phyloP scores from a whole-genome alignment of 2,113 vertebrate species.

The Eublepharis macularius region DNA sequence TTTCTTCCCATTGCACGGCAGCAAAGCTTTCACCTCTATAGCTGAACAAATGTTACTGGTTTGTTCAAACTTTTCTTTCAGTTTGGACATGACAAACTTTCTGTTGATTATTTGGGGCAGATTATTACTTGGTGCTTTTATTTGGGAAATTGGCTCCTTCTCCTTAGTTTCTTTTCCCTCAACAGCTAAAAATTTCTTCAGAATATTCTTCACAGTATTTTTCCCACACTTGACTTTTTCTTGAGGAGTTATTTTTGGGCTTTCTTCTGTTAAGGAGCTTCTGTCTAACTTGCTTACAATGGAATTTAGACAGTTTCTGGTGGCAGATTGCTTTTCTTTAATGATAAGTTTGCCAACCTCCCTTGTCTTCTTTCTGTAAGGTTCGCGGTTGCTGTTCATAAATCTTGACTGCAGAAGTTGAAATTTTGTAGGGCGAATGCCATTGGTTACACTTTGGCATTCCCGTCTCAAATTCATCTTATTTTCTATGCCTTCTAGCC shows the following conservation, averaged over 20 bases:
- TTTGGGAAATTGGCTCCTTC: constrained; percentile 26
- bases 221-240: constrained; percentile 65
- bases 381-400: constrained; percentile 78
- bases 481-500: constrained; percentile 40
- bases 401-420: constrained; percentile 90
- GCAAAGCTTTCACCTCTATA: constrained; percentile 38
- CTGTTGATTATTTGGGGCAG: constrained; percentile 61
- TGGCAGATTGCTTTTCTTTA: constrained; percentile 65
- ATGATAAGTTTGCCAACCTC: constrained; percentile 83
- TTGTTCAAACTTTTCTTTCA: constrained; percentile 84
- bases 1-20: constrained; percentile 40
- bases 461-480: constrained; percentile 4
- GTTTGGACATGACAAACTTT: constrained; percentile 71
- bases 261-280: constrained; percentile 40
- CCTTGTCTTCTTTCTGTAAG: constrained; percentile 75
- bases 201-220: constrained; percentile 79
- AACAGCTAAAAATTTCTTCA: constrained; percentile 81
- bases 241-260: accelerated
- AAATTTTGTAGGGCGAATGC: constrained; percentile 79
- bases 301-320: constrained; percentile 36
- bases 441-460: constrained; percentile 24
- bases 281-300: constrained; percentile 67
- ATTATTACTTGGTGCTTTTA: not conserved
- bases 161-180: constrained; percentile 77
- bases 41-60: constrained; percentile 67